These are phyloP conservation scores for Zaprionus capensis DNA, from an alignment of 1,140 invertebrate genomes.

Conservation along the genomic window DNA sequence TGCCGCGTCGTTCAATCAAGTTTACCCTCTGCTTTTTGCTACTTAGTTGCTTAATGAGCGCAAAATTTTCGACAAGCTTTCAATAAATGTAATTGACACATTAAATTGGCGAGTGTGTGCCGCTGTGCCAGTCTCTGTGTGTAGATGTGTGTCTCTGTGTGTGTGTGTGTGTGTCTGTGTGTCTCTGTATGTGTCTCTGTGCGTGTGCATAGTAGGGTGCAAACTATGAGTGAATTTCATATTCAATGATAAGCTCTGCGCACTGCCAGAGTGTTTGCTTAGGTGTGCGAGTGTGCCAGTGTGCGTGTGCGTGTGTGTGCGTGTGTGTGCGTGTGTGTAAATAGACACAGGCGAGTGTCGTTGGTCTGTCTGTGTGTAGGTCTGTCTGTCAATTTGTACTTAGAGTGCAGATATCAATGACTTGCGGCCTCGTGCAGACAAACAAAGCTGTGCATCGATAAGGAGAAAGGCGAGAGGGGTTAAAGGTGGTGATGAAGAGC, in stretches of 20 bases:
- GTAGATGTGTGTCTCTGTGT: neutral
- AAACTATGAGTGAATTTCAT: slow-evolving; percentile 1
- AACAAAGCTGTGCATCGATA: slow-evolving; percentile 3
- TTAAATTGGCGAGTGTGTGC: slow-evolving; percentile 12
- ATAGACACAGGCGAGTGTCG: slow-evolving; percentile 45
- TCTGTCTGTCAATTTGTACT: slow-evolving; percentile 57
- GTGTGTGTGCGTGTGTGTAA: slow-evolving; percentile 33
- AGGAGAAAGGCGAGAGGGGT: no score
- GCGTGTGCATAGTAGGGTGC: neutral
- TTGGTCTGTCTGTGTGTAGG: slow-evolving; percentile 43
- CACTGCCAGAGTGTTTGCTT: slow-evolving; percentile 12
- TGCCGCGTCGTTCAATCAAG: neutral
- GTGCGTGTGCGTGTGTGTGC: slow-evolving; percentile 1
- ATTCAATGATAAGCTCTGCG: neutral
- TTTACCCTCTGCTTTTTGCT: neutral
- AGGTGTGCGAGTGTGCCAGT: slow-evolving; percentile 19
- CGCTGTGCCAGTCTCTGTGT: neutral
- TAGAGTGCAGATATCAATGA: slow-evolving; percentile 58
- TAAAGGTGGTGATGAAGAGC: neutral
- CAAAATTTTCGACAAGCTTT: slow-evolving; percentile 9
- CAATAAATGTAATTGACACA: slow-evolving; percentile 22
- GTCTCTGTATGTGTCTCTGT: neutral
- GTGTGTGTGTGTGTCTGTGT: neutral
- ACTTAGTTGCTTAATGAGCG: slow-evolving; percentile 10
- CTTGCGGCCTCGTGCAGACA: slow-evolving; percentile 42